phyloP scores from a whole-genome alignment of 2,888 invertebrate species.

The Coelinius sp. region DNA sequence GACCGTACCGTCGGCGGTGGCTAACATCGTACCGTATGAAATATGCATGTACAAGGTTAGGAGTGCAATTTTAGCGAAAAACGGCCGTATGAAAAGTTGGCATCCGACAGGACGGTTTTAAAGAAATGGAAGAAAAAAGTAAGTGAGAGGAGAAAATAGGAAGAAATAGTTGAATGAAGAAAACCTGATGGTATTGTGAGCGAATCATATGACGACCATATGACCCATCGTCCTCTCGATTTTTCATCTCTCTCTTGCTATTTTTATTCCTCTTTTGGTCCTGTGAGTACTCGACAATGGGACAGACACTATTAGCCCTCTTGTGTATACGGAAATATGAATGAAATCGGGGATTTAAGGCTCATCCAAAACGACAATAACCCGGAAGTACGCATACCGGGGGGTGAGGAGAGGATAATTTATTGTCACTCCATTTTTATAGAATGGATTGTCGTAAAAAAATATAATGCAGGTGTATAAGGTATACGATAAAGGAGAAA shows the following conservation, averaged over 20 bases:
- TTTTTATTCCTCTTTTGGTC: too few species aligned
- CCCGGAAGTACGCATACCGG: too few species aligned
- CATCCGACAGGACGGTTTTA: slow-evolving; percentile 33
- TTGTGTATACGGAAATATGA: too few species aligned
- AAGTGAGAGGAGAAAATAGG: background rate
- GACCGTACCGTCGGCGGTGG: slow-evolving; percentile 53
- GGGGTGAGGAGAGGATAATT: background rate
- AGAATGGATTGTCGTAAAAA: slow-evolving; percentile 13
- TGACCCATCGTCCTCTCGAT: background rate
- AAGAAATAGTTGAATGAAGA: background rate
- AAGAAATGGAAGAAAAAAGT: slow-evolving; percentile 3
- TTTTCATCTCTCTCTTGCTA: background rate
- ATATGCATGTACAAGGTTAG: slow-evolving; percentile 64
- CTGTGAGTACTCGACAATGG: too few species aligned
- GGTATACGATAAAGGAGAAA: background rate
- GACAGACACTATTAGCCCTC: too few species aligned
- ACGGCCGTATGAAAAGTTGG: slow-evolving; percentile 51
- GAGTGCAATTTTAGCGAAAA: slow-evolving; percentile 61
- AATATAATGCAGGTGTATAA: background rate
- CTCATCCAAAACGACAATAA: too few species aligned
- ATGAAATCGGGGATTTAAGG: too few species aligned
- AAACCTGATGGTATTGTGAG: too few species aligned
- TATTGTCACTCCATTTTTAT: background rate
- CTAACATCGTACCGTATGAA: slow-evolving; percentile 60
- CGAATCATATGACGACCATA: background rate